Evolutionary conservation across 2,888 invertebrate genomes (phyloP).

Genomic region (Calephelis perditalis): DNA sequence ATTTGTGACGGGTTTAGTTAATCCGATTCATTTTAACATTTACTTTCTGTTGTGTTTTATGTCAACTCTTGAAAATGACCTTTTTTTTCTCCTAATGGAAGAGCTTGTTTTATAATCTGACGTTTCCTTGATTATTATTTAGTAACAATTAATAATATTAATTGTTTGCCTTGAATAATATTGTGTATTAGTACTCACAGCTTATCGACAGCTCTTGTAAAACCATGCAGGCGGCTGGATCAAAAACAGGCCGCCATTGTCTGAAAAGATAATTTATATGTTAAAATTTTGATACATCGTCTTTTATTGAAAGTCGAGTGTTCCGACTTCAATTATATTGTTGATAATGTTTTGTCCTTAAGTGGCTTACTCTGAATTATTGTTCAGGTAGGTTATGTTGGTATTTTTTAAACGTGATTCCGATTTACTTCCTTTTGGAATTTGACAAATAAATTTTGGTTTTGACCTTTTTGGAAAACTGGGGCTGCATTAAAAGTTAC

Average conservation of each 20-base stretch:
- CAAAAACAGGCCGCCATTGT: conserved; percentile 57
- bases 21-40: too few species aligned
- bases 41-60: too few species aligned
- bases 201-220: conserved; percentile 47
- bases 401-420: neutral
- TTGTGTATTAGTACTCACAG: conserved; percentile 46
- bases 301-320: neutral
- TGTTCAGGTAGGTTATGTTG: neutral
- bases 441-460: too few species aligned
- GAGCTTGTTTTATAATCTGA: too few species aligned
- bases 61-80: too few species aligned
- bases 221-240: conserved; percentile 51
- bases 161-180: neutral
- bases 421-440: too few species aligned
- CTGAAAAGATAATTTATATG: conserved; percentile 42
- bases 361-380: neutral
- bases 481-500: too few species aligned
- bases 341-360: neutral
- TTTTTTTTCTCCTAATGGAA: too few species aligned
- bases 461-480: too few species aligned
- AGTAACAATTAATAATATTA: too few species aligned
- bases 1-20: too few species aligned
- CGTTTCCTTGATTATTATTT: too few species aligned
- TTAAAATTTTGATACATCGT: conserved; percentile 5
- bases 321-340: neutral